Evolutionary conservation across 2,888 invertebrate genomes (phyloP).

Genomic region (Allygus modestus): DNA sequence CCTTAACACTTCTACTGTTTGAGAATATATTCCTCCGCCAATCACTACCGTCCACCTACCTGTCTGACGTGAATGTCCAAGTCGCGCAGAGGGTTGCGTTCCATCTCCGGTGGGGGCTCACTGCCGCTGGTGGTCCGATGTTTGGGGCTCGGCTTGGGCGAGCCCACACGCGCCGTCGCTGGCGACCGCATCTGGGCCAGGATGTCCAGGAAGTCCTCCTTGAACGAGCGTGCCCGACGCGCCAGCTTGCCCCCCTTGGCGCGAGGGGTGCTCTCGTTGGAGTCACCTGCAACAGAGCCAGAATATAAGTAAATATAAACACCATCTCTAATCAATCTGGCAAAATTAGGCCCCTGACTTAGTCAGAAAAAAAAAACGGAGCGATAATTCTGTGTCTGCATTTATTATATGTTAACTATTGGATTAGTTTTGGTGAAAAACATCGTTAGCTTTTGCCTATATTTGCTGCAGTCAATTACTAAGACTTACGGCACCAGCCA

Average conservation of each 20-base stretch:
- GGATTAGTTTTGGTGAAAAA: too few species aligned
- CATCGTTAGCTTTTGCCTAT: too few species aligned
- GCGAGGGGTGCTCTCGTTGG: constrained; percentile 64
- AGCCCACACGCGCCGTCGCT: constrained; percentile 76
- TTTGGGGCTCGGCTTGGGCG: constrained; percentile 74
- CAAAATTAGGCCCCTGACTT: too few species aligned
- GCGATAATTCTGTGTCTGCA: too few species aligned
- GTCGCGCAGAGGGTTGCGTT: constrained; percentile 81
- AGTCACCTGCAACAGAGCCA: constrained; percentile 58
- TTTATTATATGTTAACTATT: too few species aligned
- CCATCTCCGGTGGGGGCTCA: constrained; percentile 77
- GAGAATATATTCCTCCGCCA: too few species aligned
- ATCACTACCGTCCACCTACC: constrained; percentile 68
- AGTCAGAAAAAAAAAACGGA: too few species aligned
- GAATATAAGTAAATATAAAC: constrained; percentile 7
- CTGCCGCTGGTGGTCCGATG: constrained; percentile 73
- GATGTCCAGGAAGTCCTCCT: constrained; percentile 94
- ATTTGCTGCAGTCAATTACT: too few species aligned
- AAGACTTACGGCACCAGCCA: too few species aligned
- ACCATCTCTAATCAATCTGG: too few species aligned
- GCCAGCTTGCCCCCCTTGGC: constrained; percentile 91
- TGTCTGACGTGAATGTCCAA: constrained; percentile 85
- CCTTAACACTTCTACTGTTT: too few species aligned
- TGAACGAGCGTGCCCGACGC: constrained; percentile 92
- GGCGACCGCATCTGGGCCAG: constrained; percentile 94